These are phyloP conservation scores for Oncorhynchus nerka DNA, from an alignment of 2,113 vertebrate species.

Conservation along the genomic window DNA sequence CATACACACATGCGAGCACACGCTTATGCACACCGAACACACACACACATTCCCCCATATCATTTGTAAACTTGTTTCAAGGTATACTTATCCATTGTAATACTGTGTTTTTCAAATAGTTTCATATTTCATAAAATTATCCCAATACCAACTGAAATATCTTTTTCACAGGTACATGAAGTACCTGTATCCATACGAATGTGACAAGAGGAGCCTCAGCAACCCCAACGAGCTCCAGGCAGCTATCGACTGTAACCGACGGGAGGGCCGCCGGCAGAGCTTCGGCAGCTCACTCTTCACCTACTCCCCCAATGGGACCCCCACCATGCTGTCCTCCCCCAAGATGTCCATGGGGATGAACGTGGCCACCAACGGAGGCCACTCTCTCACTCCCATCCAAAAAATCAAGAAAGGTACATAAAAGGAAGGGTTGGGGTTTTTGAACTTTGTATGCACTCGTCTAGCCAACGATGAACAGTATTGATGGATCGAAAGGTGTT, in stretches of 20 bases:
- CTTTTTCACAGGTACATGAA: slow-evolving; percentile 89
- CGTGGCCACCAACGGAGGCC: slow-evolving; percentile 83
- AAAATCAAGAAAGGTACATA: slow-evolving; percentile 93
- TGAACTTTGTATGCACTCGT: neutral
- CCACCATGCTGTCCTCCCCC: slow-evolving; percentile 86
- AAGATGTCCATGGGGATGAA: slow-evolving; percentile 79
- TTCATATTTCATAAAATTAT: neutral
- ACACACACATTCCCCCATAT: slow-evolving; percentile 90
- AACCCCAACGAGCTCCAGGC: slow-evolving; percentile 96
- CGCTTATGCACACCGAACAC: no score
- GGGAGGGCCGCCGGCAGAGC: slow-evolving; percentile 90
- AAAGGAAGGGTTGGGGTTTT: neutral
- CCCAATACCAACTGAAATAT: neutral
- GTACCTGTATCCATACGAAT: slow-evolving; percentile 97
- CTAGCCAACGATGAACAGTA: no score
- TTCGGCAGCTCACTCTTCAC: slow-evolving; percentile 90
- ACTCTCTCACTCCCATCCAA: slow-evolving; percentile 72
- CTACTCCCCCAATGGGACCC: slow-evolving; percentile 88
- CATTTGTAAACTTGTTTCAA: neutral
- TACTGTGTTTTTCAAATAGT: neutral
- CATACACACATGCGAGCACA: slow-evolving; percentile 76
- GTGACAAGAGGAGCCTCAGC: slow-evolving; percentile 91
- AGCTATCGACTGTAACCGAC: slow-evolving; percentile 93
- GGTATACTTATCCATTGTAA: neutral
- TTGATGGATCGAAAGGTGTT: no score